Evolutionary conservation across 2,888 invertebrate species (phyloP), one percentile per base, ranked within the genome.

Genomic region (Phytoseiulus persimilis): DNA sequence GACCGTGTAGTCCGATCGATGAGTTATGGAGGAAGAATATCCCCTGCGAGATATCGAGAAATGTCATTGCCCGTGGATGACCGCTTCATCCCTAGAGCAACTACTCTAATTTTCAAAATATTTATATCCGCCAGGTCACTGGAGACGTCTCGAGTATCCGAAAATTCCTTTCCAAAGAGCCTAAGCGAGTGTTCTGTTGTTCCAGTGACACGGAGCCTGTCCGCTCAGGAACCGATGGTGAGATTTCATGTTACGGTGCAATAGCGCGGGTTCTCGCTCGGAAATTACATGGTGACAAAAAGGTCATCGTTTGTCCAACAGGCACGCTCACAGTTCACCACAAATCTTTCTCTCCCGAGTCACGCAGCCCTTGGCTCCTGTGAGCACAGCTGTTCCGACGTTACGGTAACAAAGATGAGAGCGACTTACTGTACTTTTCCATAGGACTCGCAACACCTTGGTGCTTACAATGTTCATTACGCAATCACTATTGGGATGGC

Each of bases 1-100:
- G 96, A 31, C 97, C 97, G 92, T 97, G 97, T 0, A 95, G 95
- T 0, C 95, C 95, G 9, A 96, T 94, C 92, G 95, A 95, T 91
- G 96, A 95, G 90, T 95, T 95, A 92, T 97, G 97, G 83, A 97
- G 93, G 92, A 96, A 97, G 89, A 95, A 95, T 96, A 97, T 96
- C 2, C 96, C 97, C 96, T 96, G 92, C 6, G 92, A 92, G 91
- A 90, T 90, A 32, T 94, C 96, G 96, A 89, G 96, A 96, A 91
- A 97, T 96, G 92, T 97, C 97, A 92, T 96, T 96, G 90, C 97
- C 96, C n/a, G 97, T 93, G 0, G 96, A 96, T 3, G 39, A 93
- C 96, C 96, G 90, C 96, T 39, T 39, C 5, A 39, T 9, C 39
- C 39, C 39, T n/a, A n/a, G n/a, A n/a, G n/a, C n/a, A n/a, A n/a